Evolutionary conservation across 53 echinoderm and acorn worm species (phyloP), one percentile per base, ranked within the genome.

Genomic region (Mesocentrotus franciscanus): DNA sequence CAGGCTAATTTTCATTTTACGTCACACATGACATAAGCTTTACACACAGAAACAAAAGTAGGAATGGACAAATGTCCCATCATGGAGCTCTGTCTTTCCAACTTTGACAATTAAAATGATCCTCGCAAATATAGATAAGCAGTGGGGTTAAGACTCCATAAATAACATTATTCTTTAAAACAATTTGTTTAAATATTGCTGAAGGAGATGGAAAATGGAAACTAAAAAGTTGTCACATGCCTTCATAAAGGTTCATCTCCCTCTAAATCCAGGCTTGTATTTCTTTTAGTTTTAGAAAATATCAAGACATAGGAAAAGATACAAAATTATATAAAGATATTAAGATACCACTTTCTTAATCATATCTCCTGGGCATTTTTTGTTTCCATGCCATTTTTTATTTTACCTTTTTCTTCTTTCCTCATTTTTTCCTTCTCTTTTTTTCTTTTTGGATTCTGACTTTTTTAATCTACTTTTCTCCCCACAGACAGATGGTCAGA

Each of bases 401-500:
- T 61, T 14, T 18, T 18, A 61, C 61, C 18, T 49, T 49, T 49
- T 49, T 64, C 20, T 64, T 64, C 64, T 64, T 64, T 64, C 61
- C 61, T 61, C 14, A 27, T 74, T 10, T 26, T 49, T 49, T 49
- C 49, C 49, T 49, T 7, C 2, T 4, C 6, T 49, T 39, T 75
- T 75, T 30, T 24, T 75, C 75, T 58, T 10, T 10, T 85, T 27
- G 26, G 58, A 26, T 87, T 58, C 49, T 55, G 29, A 24, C 27
- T 56, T 56, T 3, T 87, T 58, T 87, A 58, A 87, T 58, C 58
- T 87, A 10, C 13, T 14, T 26, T 11, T 56, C 58, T 87, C 58
- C 58, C 58, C 57, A 58, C 26, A 87, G 87, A 87, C 87, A 87
- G 87, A 87, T 87, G 87, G 87, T 29, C 58, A n/a, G 56, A 87